Conservation (phyloP, 2,797 vertebrate species). For the Geotrypetes seraphini region DNA sequence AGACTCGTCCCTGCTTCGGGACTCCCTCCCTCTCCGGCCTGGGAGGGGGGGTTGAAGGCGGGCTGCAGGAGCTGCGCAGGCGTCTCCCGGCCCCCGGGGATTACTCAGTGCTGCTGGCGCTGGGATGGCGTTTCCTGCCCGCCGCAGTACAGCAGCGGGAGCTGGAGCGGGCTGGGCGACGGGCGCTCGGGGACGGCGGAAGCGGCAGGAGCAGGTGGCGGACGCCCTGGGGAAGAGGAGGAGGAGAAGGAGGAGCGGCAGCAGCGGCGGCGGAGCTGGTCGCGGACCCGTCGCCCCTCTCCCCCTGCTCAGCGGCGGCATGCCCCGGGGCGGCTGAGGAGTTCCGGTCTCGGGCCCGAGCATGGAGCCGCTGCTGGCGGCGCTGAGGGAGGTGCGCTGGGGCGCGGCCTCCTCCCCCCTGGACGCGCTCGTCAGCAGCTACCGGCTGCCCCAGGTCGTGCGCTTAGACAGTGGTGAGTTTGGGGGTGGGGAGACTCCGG, state of each 20-base stretch:
- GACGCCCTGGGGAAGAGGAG: slow-evolving; percentile 24
- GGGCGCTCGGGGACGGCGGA: slow-evolving; percentile 19
- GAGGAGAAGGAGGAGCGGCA: too few relatives aligned
- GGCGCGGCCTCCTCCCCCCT: slow-evolving; percentile 77
- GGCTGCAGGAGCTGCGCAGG: slow-evolving; percentile 45
- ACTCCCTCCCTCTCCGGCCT: fast-evolving
- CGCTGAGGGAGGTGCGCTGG: slow-evolving; percentile 91
- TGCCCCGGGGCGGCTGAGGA: too few relatives aligned
- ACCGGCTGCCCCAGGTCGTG: slow-evolving; percentile 85
- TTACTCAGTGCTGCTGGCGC: slow-evolving; percentile 52
- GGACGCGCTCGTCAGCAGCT: slow-evolving; percentile 82
- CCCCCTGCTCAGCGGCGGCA: too few relatives aligned
- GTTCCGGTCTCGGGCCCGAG: background rate
- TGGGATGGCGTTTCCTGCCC: slow-evolving; percentile 48
- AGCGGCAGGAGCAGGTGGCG: slow-evolving; percentile 32
- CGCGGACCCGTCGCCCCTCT: too few relatives aligned
- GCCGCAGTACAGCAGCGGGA: slow-evolving; percentile 14
- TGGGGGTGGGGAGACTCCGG: too few relatives aligned
- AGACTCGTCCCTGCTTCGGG: fast-evolving
- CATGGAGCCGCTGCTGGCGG: slow-evolving; percentile 80
- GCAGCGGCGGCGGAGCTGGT: too few relatives aligned
- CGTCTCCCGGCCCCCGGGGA: slow-evolving; percentile 54
- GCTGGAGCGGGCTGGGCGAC: slow-evolving; percentile 8
- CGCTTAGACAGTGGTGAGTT: slow-evolving; percentile 85
- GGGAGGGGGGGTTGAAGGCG: slow-evolving; percentile 34